Conservation (phyloP, 1,140 invertebrate species). For the Ditylenchus dipsaci region DNA sequence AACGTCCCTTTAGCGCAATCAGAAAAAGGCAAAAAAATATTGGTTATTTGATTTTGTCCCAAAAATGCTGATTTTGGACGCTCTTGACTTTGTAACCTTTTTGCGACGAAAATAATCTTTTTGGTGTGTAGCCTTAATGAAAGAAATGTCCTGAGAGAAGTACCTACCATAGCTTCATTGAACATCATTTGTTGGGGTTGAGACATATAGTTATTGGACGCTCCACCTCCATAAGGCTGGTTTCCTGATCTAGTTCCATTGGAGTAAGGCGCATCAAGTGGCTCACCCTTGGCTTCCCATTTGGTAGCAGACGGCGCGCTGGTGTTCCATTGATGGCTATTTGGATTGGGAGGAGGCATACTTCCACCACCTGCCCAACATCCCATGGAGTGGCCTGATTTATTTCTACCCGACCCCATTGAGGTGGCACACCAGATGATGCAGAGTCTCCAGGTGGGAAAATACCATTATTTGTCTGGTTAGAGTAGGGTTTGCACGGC, state of each 20-base stretch:
- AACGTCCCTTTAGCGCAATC: too few species aligned
- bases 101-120: too few species aligned
- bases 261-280: not conserved
- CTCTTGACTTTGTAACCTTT: too few species aligned
- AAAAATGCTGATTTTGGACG: too few species aligned
- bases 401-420: constrained; percentile 20
- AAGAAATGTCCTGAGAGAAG: too few species aligned
- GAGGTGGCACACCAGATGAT: not conserved
- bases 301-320: not conserved
- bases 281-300: not conserved
- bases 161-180: too few species aligned
- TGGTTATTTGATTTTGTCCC: too few species aligned
- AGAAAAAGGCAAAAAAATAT: too few species aligned
- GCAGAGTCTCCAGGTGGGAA: not conserved
- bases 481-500: not conserved
- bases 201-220: too few species aligned
- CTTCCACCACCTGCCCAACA: not conserved
- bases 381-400: constrained; percentile 21
- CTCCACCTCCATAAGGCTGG: not conserved
- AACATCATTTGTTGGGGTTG: too few species aligned
- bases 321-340: not conserved
- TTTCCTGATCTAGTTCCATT: not conserved
- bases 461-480: not conserved
- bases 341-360: not conserved
- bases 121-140: too few species aligned